phyloP scores from a whole-genome alignment of 2,113 vertebrate species.

The Chaetops frenatus region DNA sequence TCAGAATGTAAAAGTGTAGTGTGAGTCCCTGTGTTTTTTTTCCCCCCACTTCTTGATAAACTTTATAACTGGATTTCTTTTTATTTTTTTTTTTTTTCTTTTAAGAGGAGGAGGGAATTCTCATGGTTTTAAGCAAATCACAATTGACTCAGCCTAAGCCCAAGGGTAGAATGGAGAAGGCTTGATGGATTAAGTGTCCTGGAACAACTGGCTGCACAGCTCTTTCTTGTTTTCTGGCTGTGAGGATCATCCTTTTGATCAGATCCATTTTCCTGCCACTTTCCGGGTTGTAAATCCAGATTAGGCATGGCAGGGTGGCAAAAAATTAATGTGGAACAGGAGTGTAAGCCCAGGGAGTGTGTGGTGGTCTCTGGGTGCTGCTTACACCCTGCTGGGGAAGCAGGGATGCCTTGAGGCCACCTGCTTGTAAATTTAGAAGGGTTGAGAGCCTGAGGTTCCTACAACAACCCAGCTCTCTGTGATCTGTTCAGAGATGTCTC shows the following conservation, averaged over 20 bases:
- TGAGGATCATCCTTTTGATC: slow-evolving; percentile 41
- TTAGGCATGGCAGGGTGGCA: slow-evolving; percentile 33
- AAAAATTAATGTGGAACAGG: background rate
- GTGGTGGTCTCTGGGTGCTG: background rate
- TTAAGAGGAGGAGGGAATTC: slow-evolving; percentile 42
- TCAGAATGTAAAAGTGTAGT: background rate
- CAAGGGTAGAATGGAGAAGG: slow-evolving; percentile 17
- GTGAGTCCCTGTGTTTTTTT: background rate
- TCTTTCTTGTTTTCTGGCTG: slow-evolving; percentile 37
- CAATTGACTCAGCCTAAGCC: slow-evolving; percentile 42
- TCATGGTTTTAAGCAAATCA: slow-evolving; percentile 60
- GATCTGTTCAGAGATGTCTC: background rate
- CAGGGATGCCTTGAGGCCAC: background rate
- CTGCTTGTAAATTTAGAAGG: background rate
- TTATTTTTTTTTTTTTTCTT: background rate
- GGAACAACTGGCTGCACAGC: slow-evolving; percentile 47
- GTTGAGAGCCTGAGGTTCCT: background rate
- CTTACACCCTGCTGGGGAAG: background rate
- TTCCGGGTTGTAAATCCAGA: slow-evolving; percentile 30
- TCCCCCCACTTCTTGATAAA: background rate
- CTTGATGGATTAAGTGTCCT: slow-evolving; percentile 51
- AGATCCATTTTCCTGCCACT: background rate
- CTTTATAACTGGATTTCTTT: background rate
- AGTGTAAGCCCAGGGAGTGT: background rate
- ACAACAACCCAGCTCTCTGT: background rate